Evolutionary conservation across 2,797 vertebrate species (phyloP), one percentile per base, ranked within the genome.

Genomic region (Hirundo rustica): DNA sequence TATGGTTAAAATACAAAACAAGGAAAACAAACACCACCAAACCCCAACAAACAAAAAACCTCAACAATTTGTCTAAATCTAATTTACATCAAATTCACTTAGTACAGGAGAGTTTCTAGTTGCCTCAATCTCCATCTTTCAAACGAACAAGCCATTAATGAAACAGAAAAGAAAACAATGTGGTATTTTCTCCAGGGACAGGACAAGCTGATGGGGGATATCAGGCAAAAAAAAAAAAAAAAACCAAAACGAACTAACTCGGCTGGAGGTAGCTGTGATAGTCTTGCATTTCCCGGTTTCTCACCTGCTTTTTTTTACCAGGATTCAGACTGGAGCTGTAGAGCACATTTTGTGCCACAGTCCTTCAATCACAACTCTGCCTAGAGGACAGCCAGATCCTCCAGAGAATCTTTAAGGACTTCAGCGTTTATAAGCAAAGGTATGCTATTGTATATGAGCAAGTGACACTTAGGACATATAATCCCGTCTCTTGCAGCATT

Each of bases 131-230:
- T 40, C 25, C 10, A 38, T 61, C 89, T 51, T 75, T 79, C n/a
- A 87, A 92, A 91, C 18, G 4, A 89, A 64, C 6, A 76, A 84
- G 20, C 2, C 19, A 68, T 57, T 65, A 81, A 57, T 11, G 10
- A 68, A 40, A 78, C 38, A 57, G 8, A 44, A 64, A 60, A 72
- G 3, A 38, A 81, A 74, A 26, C 13, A 47, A 36, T 3, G 22
- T 25, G 15, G 4, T 3, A 57, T 23, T 64, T 89, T 58, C 64
- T 78, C 21, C 58, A 82, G 34, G 5, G 10, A 7, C 42, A 11
- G 11, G n/a, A 48, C 0, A 2, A 27, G 10, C 5, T 54, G 18
- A 7, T 5, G 3, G 2, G 4, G 11, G 0, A 1, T 34, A 50
- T 13, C 4, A 61, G 18, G 29, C 3, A 50, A 71, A n/a, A 58